Conservation (phyloP, 1,140 invertebrate species). For the Oscheius sp. region DNA sequence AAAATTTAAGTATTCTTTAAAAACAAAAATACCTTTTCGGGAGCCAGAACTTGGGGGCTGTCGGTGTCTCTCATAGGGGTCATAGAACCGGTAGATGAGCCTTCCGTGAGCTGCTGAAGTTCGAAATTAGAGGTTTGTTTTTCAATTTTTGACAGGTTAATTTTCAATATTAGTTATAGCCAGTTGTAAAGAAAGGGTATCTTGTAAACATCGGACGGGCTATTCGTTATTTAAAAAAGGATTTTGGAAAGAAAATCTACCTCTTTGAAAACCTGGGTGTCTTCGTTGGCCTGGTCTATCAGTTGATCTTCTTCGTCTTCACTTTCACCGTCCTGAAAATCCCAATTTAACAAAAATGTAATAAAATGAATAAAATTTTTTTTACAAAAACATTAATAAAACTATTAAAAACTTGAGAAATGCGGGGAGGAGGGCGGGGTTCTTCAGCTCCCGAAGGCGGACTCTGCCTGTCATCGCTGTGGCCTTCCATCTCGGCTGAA, state of each 20-base stretch:
- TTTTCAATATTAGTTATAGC: no score
- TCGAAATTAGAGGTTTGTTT: no score
- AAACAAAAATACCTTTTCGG: not conserved
- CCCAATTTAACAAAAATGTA: not conserved
- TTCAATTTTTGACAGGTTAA: no score
- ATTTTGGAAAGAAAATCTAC: no score
- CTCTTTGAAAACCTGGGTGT: no score
- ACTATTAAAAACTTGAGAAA: not conserved
- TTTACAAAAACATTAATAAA: no score
- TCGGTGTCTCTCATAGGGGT: not conserved
- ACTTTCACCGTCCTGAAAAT: not conserved
- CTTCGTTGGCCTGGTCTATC: slow-evolving; percentile 1
- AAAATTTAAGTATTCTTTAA: not conserved
- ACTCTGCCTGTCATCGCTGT: not conserved
- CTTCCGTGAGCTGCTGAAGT: no score
- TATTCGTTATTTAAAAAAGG: no score
- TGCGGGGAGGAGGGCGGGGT: not conserved
- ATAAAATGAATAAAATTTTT: no score
- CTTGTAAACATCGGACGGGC: no score
- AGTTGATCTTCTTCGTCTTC: slow-evolving; percentile 18
- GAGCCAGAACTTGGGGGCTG: not conserved
- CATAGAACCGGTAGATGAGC: not conserved
- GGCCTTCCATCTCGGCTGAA: not conserved
- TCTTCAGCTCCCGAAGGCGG: not conserved
- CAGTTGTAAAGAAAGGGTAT: no score